Evolutionary conservation across 2,797 vertebrate genomes (phyloP).

Genomic region (Alauda arvensis): DNA sequence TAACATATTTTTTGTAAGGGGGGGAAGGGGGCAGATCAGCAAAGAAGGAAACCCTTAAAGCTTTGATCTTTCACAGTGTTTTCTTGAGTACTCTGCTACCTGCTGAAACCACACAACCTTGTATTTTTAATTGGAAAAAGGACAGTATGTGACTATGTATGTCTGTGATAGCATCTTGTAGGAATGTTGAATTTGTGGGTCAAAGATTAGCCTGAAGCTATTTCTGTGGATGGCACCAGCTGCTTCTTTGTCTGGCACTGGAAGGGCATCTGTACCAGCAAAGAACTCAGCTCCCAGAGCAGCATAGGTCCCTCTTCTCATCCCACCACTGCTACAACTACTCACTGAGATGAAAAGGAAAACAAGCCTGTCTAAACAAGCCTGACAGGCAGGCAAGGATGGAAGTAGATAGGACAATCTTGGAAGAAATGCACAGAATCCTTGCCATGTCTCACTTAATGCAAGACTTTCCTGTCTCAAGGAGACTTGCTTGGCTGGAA

Average conservation of each 20-base stretch:
- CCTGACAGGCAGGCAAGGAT: background rate
- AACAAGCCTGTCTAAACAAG: background rate
- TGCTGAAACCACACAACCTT: background rate
- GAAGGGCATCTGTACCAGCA: background rate
- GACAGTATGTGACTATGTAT: background rate
- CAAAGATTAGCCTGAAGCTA: background rate
- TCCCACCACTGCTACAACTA: background rate
- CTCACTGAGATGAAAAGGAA: background rate
- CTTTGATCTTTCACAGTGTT: background rate
- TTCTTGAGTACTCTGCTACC: background rate
- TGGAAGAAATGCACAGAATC: background rate
- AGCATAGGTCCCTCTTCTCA: background rate
- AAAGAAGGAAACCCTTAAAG: background rate
- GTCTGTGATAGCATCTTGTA: background rate
- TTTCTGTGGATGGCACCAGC: background rate
- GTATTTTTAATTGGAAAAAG: constrained; percentile 1
- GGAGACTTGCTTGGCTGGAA: background rate
- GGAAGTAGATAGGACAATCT: background rate
- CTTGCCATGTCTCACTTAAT: background rate
- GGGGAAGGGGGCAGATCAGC: accelerated
- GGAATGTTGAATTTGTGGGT: background rate
- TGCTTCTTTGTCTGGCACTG: background rate
- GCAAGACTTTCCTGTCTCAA: background rate
- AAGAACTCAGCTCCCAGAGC: background rate
- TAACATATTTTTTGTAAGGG: background rate